These are phyloP conservation scores for Microcebus jonahi DNA, from an alignment of 2,113 vertebrate species.

Conservation along the genomic window DNA sequence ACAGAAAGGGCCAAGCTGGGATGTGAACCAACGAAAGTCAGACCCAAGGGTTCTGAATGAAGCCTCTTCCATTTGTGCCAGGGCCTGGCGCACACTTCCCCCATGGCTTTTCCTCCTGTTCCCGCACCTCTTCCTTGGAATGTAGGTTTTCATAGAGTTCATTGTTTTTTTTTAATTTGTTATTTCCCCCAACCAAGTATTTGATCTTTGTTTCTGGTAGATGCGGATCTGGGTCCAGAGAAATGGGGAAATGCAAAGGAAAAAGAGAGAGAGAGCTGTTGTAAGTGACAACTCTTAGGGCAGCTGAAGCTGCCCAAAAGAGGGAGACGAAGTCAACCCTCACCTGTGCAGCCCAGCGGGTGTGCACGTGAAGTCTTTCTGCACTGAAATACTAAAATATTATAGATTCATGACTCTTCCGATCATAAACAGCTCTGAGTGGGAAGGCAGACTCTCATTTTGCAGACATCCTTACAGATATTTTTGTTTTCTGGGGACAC, in stretches of 20 bases:
- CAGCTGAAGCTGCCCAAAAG: neutral
- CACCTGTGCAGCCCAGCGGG: fast-evolving
- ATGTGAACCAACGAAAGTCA: neutral
- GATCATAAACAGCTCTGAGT: neutral
- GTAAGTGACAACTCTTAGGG: neutral
- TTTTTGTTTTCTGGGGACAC: neutral
- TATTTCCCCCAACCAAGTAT: neutral
- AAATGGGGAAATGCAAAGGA: neutral
- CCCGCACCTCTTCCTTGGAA: neutral
- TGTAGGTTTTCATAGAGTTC: neutral
- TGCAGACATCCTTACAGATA: neutral
- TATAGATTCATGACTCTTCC: neutral
- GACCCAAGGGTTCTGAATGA: fast-evolving
- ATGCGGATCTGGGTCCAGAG: neutral
- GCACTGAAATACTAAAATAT: neutral
- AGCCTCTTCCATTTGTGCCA: neutral
- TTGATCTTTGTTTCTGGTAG: neutral
- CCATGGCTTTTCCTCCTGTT: neutral
- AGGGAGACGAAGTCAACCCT: fast-evolving
- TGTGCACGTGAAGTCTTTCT: neutral
- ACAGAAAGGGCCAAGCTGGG: neutral
- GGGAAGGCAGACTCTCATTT: neutral
- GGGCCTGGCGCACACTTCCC: no score
- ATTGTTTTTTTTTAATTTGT: neutral
- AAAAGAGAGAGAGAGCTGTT: neutral